These are phyloP conservation scores for Circaetus gallicus DNA, from an alignment of 2,113 vertebrate genomes.

Conservation along the genomic window DNA sequence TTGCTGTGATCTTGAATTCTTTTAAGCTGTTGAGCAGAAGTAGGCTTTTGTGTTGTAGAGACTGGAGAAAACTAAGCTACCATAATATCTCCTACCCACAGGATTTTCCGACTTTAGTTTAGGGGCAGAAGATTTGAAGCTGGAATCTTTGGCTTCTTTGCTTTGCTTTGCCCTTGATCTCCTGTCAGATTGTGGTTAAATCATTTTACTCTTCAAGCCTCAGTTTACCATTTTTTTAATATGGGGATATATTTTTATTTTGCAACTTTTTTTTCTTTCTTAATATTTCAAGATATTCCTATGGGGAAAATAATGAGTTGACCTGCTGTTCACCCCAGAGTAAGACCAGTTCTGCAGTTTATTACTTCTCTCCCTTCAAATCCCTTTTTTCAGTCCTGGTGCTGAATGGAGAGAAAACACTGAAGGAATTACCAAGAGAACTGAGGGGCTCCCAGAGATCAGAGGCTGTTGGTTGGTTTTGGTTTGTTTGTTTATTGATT, in stretches of 20 bases:
- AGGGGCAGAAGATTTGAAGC: background rate
- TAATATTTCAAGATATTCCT: background rate
- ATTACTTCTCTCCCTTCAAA: background rate
- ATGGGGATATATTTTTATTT: background rate
- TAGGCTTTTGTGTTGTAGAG: background rate
- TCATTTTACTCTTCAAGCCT: background rate
- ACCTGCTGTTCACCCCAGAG: background rate
- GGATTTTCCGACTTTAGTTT: background rate
- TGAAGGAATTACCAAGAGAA: background rate
- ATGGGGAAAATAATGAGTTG: background rate
- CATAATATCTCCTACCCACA: background rate
- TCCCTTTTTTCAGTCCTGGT: background rate
- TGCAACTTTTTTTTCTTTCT: background rate
- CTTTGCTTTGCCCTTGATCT: background rate
- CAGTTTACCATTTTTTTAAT: background rate
- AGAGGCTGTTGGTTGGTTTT: background rate
- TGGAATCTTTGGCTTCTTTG: background rate
- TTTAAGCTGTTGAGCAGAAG: slow-evolving; percentile 19
- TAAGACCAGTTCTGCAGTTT: background rate
- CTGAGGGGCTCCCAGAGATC: background rate
- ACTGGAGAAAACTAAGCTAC: background rate
- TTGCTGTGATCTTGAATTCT: slow-evolving; percentile 20
- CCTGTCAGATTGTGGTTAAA: background rate
- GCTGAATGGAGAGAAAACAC: background rate
- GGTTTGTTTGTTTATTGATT: background rate